Evolutionary conservation across 2,113 vertebrate species (phyloP).

Genomic region (Callopanchax toddi): DNA sequence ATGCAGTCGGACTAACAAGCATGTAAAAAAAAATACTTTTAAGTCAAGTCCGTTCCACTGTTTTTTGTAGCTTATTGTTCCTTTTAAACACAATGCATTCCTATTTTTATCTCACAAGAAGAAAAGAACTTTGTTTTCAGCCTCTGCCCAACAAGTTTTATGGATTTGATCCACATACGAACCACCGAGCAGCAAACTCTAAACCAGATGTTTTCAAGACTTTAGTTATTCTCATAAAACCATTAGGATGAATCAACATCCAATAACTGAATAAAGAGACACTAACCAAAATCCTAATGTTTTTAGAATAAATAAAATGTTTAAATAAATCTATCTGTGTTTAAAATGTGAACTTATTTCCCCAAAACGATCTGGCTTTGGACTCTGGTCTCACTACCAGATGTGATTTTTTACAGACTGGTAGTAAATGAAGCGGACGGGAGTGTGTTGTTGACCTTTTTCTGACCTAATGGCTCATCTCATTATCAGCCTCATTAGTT

Average conservation of each 20-base stretch:
- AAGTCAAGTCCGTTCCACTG: too few species aligned
- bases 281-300: constrained; percentile 2
- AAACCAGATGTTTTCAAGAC: constrained; percentile 43
- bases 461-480: constrained; percentile 57
- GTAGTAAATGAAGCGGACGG: constrained; percentile 36
- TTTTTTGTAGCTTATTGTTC: constrained; percentile 15
- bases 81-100: constrained; percentile 22
- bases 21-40: neutral
- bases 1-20: constrained; percentile 16
- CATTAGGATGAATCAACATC: constrained; percentile 23
- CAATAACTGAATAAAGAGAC: constrained; percentile 24
- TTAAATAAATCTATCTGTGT: too few species aligned
- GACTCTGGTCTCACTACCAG: constrained; percentile 47
- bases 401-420: constrained; percentile 44
- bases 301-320: constrained; percentile 25
- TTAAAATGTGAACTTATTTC: constrained; percentile 54
- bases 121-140: too few species aligned
- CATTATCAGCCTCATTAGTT: constrained; percentile 35
- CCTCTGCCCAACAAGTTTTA: neutral
- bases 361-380: constrained; percentile 45
- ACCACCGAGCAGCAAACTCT: constrained; percentile 5
- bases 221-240: constrained; percentile 27
- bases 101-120: neutral
- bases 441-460: constrained; percentile 20
- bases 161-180: constrained; percentile 5